Conservation (phyloP, 2,797 vertebrate species). For the Sciurus carolinensis region DNA sequence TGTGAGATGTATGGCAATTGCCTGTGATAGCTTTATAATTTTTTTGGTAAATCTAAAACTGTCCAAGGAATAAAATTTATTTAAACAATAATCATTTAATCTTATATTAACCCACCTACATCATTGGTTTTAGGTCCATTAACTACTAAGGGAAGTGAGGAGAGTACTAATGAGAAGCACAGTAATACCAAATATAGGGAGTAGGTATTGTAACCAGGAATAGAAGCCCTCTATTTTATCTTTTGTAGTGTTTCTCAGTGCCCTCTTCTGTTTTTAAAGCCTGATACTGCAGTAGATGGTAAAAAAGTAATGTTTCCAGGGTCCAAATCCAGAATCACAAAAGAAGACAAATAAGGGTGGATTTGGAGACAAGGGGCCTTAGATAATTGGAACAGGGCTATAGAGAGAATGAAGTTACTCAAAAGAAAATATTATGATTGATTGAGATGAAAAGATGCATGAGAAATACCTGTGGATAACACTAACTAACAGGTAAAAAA, state of each 20-base stretch:
- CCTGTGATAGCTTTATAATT: not conserved
- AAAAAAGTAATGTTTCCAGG: constrained; percentile 21
- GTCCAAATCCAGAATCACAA: not conserved
- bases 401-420: not conserved
- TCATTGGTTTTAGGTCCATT: not conserved
- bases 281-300: not conserved
- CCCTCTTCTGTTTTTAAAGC: constrained; percentile 16
- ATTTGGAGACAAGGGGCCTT: not conserved
- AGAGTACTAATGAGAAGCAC: not conserved
- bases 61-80: not conserved
- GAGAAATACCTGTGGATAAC: not conserved
- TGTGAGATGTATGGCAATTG: not conserved
- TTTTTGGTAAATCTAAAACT: not conserved
- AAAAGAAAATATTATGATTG: not conserved
- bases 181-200: not conserved
- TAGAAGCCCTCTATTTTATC: not conserved
- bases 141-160: not conserved
- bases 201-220: not conserved
- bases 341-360: not conserved
- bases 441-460: constrained; percentile 37
- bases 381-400: not conserved
- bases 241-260: constrained; percentile 37
- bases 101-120: not conserved
- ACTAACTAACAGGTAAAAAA: not conserved
- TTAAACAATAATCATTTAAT: not conserved